phyloP scores from a whole-genome alignment of 2,888 invertebrate species.

The Pristionchus arcanus region DNA sequence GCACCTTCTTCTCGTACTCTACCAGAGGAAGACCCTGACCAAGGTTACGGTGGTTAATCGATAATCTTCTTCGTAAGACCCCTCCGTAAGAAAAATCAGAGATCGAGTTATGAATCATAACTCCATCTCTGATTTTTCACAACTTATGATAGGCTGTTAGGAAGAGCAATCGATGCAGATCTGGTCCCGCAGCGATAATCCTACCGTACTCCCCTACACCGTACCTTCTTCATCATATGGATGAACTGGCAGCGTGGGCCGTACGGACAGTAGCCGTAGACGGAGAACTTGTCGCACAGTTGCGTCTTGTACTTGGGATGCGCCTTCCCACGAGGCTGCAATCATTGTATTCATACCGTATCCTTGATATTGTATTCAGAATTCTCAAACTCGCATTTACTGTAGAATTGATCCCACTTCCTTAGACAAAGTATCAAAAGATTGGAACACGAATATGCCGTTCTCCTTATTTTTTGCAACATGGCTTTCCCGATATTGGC shows the following conservation, averaged over 20 bases:
- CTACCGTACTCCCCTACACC: neutral
- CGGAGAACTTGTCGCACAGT: constrained; percentile 70
- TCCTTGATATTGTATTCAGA: no score
- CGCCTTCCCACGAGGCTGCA: constrained; percentile 68
- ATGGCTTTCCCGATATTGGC: no score
- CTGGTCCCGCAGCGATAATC: neutral
- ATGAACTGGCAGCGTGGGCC: constrained; percentile 72
- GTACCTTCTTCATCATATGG: constrained; percentile 66
- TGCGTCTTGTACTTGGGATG: constrained; percentile 73
- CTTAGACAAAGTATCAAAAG: no score
- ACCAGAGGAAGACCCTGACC: constrained; percentile 66
- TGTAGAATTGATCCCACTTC: no score
- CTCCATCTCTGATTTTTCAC: no score
- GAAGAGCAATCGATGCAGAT: no score
- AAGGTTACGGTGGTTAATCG: neutral
- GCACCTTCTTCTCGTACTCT: constrained; percentile 65
- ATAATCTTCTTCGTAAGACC: neutral
- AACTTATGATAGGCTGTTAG: neutral
- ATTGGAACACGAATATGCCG: no score
- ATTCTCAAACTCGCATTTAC: no score
- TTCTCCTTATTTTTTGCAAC: no score
- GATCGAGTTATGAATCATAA: no score
- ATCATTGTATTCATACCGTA: neutral
- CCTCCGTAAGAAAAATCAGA: neutral
- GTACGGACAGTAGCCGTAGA: constrained; percentile 67